Evolutionary conservation across 2,888 invertebrate species (phyloP).

Genomic region (Rhopalosiphum nymphaeae): DNA sequence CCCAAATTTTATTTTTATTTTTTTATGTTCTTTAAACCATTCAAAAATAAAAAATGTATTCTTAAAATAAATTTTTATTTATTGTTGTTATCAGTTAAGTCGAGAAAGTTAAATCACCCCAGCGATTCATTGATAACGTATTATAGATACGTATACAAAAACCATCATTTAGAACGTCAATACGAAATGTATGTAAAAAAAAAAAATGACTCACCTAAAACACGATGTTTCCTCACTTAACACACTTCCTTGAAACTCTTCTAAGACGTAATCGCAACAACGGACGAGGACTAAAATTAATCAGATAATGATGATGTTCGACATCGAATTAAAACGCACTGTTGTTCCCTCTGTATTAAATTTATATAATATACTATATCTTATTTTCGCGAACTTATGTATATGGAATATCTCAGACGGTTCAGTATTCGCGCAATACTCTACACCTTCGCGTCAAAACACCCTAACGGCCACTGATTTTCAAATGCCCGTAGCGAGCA

Average conservation of each 20-base stretch:
- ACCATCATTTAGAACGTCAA: not conserved
- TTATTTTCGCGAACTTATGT: not conserved
- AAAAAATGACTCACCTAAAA: not conserved
- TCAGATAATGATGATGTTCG: not conserved
- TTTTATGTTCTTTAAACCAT: not conserved
- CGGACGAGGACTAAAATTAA: not conserved
- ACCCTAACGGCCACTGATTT: slow-evolving; percentile 61
- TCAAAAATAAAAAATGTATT: not conserved
- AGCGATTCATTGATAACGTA: not conserved
- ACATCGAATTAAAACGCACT: not conserved
- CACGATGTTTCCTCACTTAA: not conserved
- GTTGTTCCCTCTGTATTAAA: not conserved
- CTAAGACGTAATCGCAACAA: not conserved
- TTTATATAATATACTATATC: not conserved
- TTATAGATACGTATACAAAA: not conserved
- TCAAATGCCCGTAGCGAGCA: slow-evolving; percentile 37
- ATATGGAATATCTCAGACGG: not conserved
- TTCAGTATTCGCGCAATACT: not conserved
- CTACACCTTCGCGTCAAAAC: slow-evolving; percentile 34
- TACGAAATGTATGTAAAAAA: not conserved
- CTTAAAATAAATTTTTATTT: not conserved
- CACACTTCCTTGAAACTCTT: not conserved
- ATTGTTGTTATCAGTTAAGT: not conserved
- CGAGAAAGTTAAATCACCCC: not conserved
- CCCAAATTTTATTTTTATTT: not conserved